phyloP scores from a whole-genome alignment of 2,888 invertebrate species.

The Diogma glabrata region DNA sequence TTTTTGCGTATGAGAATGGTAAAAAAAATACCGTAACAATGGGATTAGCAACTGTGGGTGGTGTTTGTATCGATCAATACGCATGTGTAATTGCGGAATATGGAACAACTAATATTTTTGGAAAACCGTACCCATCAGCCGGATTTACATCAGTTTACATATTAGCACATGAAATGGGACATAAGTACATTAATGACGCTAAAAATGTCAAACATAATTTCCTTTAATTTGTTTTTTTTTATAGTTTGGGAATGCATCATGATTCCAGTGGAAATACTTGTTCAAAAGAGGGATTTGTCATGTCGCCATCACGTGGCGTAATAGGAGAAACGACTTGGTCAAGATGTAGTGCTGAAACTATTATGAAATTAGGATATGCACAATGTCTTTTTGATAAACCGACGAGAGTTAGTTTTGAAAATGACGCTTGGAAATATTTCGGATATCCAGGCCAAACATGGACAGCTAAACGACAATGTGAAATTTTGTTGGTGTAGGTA shows the following conservation, averaged over 20 bases:
- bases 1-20: conserved; percentile 59
- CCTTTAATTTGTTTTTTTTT: conserved; percentile 14
- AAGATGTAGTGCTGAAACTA: conserved; percentile 55
- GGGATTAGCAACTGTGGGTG: conserved; percentile 71
- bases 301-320: conserved; percentile 70
- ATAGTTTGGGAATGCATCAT: conserved; percentile 69
- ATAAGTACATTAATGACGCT: conserved; percentile 47
- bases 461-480: conserved; percentile 64
- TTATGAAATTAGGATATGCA: conserved; percentile 49
- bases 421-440: conserved; percentile 49
- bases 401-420: conserved; percentile 36
- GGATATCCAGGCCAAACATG: conserved; percentile 58
- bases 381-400: conserved; percentile 53
- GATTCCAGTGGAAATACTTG: conserved; percentile 62
- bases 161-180: conserved; percentile 73
- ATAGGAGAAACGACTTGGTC: conserved; percentile 72
- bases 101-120: conserved; percentile 57
- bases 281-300: conserved; percentile 65
- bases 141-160: conserved; percentile 77
- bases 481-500: too few relatives aligned
- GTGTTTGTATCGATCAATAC: conserved; percentile 59
- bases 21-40: conserved; percentile 61
- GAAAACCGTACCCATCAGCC: conserved; percentile 69
- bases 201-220: conserved; percentile 4
- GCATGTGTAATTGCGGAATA: conserved; percentile 70